Evolutionary conservation across 2,113 vertebrate species (phyloP), one percentile per base, ranked within the genome.

Genomic region (Triplophysa siluroides): DNA sequence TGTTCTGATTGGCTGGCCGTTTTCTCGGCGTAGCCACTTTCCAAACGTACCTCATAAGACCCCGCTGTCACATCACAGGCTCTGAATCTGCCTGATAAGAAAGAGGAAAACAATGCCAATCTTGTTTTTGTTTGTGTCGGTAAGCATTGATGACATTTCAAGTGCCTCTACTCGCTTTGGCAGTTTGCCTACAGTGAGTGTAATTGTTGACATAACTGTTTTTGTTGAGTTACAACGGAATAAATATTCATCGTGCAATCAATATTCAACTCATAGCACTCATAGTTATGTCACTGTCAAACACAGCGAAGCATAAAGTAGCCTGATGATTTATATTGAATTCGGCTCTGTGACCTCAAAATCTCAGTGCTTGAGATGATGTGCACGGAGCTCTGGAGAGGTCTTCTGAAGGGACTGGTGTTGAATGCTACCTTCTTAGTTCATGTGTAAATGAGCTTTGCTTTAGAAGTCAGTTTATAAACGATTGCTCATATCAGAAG

Each of bases 311-410:
- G 21, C 16, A 29, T 14, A 50, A 52, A 64, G 74, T 38, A 38
- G 26, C 62, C 18, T 14, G 45, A 24, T 21, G 45, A 54, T 29
- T 63, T 10, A 7, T 76, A 43, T 76, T 12, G 52, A 45, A 75
- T 61, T 62, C 52, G 52, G 16, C 14, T 10, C 24, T 52, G 9
- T 65, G 61, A 76, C 74, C 71, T 54, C 83, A 64, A 89, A 88
- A 83, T 89, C 86, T 83, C 82, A 91, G 88, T 80, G 87, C 81
- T 87, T 86, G 83, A 69, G 80, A 41, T 80, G 84, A 64, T 87
- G 86, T 87, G 89, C 88, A 85, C 84, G 85, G 85, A 47, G 81
- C 81, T 50, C 61, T 91, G 77, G 84, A 86, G 75, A 85, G 81
- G 81, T 74, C 47, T 81, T 86, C 70, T 87, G 84, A 91, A 84